Evolutionary conservation across 2,113 vertebrate species (phyloP), one percentile per base, ranked within the genome.

Genomic region (Brachyhypopomus gauderio): DNA sequence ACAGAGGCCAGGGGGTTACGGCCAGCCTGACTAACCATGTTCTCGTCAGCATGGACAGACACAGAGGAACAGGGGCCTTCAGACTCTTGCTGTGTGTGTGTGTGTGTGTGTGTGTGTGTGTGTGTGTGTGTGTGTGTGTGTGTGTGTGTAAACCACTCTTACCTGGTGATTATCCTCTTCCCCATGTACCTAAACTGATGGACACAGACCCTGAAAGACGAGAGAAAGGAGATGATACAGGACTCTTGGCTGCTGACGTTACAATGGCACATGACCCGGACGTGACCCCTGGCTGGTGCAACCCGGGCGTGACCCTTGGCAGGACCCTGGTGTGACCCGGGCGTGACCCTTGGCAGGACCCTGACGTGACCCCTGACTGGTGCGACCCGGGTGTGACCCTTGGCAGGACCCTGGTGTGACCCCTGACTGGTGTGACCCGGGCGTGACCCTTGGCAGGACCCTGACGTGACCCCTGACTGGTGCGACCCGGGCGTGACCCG

Each of bases 111-210:
- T 52, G 76, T 17, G 58, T 36, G 52, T 77, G 72, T 78, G 34
- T 84, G 45, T 60, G 59, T 66, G 30, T 84, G 38, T 76, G 66
- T 77, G 63, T 80, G 56, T 45, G 62, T 71, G 71, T 66, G 73
- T 36, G 63, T 74, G 72, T 23, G 27, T 34, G 16, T 71, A 45
- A 55, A 55, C 3, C 1, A 16, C 36, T 8, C 12, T 83, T 96
- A 99, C 98, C 98, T 99, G 93, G 95, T 95, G 77, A 99, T 97
- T 86, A 95, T 96, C 87, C 97, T 90, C 78, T 98, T 99, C 38
- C 98, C 98, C 96, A 98, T 96, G 90, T 99, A 99, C 90, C 97
- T 95, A 91, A 99, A 99, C 93, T 99, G 98, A 91, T 98, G 95
- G 16, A 99, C 91, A 88, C 96, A 99, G 12, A 99, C 95, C 90